Base-by-base conservation (phyloP, 2,888 invertebrate genomes). In the Lasioglossum lativentre region DNA sequence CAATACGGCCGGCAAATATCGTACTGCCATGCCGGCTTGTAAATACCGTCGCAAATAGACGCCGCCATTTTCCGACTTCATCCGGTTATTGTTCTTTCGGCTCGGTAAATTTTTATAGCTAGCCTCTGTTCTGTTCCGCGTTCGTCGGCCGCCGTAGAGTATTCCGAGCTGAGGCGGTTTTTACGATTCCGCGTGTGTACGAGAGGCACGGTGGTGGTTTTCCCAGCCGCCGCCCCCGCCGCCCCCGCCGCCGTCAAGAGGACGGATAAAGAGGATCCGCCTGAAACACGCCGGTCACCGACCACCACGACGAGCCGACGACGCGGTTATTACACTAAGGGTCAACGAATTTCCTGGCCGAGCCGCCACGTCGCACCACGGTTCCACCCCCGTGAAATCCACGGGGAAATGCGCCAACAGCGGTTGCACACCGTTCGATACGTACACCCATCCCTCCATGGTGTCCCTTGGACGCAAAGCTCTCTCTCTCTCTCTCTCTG, bases 301-400 rank as follows among this genome's bases (percentile, higher is more conserved):
- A 72, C 83, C 78, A 77, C 72, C 66, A 75, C 82, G 66, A 75
- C 81, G 70, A 45, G 34, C 63, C 84, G 84, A 79, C 91, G 91
- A 88, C 90, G 82, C 83, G 89, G 89, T 92, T 92, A 90, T 90
- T 92, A 87, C 82, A 78, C 86, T 82, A 83, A 91, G 91, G 92
- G 93, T 92, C 92, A 92, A 91, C 92, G 92, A 89, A 92, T 92
- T 92, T 91, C 80, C 87, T 83, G 84, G 75, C 86, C 34, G 34
- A 34, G 76, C 72, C 70, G 34, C 63, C 78, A 82, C 90, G 88
- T 82, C 89, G 82, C 87, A 80, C 82, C 83, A 16, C 59, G 4
- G 23, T 52, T 59, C 59, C 59, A 40, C 40, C 85, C 68, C 74
- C 85, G 68, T 86, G 82, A 80, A 87, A 74, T 84, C 84, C 89